Base-by-base conservation (phyloP, 2,113 vertebrate genomes). In the Prochilodus magdalenae region DNA sequence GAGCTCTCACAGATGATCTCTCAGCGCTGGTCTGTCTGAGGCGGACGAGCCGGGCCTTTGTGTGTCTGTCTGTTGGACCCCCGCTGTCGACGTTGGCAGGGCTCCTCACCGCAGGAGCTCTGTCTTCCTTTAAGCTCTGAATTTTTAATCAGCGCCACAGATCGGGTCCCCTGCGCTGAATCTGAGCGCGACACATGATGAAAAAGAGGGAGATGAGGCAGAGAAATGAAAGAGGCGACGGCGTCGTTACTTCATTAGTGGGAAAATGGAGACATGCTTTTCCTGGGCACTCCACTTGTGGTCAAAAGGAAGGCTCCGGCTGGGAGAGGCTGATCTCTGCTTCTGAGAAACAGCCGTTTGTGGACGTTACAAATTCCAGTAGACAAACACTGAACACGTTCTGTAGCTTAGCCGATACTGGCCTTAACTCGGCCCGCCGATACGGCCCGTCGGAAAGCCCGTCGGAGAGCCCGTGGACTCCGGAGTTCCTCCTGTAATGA, bases 141-240 rank as follows among this genome's bases (percentile, higher is more conserved):
- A 75, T 63, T 44, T 80, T 78, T 75, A 70, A 75, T 81, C 75
- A 40, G 15, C 15, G 47, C 63, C 76, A 71, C 75, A 49, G 76
- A 78, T 67, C 67, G 77, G 85, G 51, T 53, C 1, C 29, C 1
- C 26, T 26, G 36, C 26, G 55, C 51, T 26, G 55, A 75, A 59
- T 63, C 71, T 29, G 72, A 18, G 40, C 60, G 51, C 53, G n/a
- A 51, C 6, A 80, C 51, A 33, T 33, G 49, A 75, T 73, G 59
- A 79, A 69, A 84, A 75, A 55, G 20, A 26, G 69, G 30, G 13
- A 69, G 47, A 77, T 44, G 74, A 62, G 33, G 30, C 4, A 60
- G 60, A 66, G 51, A 65, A 15, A 4, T 33, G 47, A 53, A 59
- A 67, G 2, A 5, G 5, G 0, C 16, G 7, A 49, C n/a, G 18